Base-by-base conservation (phyloP, 1,140 invertebrate species). In the Magallana ariakensis region DNA sequence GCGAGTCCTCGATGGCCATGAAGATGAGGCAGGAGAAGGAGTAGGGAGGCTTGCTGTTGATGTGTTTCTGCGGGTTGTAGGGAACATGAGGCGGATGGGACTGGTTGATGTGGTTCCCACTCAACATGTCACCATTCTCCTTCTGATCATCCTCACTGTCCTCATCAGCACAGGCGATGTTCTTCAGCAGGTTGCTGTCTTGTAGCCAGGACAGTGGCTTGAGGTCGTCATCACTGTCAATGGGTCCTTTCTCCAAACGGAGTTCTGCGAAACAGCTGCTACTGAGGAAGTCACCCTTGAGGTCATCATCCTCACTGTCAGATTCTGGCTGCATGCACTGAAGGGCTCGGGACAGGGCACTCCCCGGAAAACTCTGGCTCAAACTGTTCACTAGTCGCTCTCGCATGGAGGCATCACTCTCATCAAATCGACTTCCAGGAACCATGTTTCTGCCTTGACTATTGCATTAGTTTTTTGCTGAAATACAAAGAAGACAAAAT, bases 21-120 rank as follows among this genome's bases (percentile, higher is more conserved):
- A 99, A 99, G 91, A 99, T 99, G 57, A 99, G 96, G 94, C 98
- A 98, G 88, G 97, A 98, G 94, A 97, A 98, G 55, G 98, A 99
- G 94, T 98, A 98, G 46, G 98, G 98, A 60, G 98, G 98, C 94
- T 99, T 99, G 90, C 96, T 97, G 92, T 97, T 96, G 82, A 96
- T 96, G 94, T 98, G 97, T 89, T 98, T 96, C 94, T 97, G 95
- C 82, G 95, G 94, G 87, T 95, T 94, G 88, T 95, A 95, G 54
- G 94, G 92, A 19, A 94, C 90, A 88, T 94, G 92, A 80, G 93
- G 92, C 13, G 93, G 92, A 80, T 94, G 94, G 7, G 89, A 87
- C 75, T 91, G 92, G 15, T 91, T 90, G 11, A 86, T 89, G 16
- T 88, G 90, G 83, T 90, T 88, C n/a, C 88, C 90, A 66, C 88